A percentile compares a stretch with the other conserved stretches of the same genome.
Evolutionary conservation across 2,797 vertebrate genomes (phyloP).

Genomic region (Falco naumanni): DNA sequence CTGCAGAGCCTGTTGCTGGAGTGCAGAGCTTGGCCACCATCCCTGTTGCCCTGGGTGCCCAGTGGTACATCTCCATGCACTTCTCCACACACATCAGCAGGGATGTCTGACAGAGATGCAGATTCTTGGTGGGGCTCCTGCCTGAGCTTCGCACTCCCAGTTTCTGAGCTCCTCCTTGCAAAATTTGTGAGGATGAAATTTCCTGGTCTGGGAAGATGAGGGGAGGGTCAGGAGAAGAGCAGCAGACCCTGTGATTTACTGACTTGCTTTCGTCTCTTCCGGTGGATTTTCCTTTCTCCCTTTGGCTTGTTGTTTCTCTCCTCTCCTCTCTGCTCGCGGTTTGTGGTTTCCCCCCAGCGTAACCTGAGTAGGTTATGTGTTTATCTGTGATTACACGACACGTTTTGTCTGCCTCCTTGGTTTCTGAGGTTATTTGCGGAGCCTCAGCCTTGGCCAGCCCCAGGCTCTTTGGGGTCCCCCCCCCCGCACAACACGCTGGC

Average conservation of each 20-base stretch:
- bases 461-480: background rate
- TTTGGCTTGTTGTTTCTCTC: conserved; percentile 5
- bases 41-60: background rate
- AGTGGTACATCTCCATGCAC: background rate
- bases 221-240: background rate
- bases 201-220: background rate
- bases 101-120: background rate
- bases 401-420: background rate
- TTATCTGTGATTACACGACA: background rate
- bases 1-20: background rate
- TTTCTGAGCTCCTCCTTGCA: background rate
- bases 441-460: background rate
- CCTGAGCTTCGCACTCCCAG: background rate
- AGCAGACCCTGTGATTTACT: background rate
- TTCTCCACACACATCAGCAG: background rate
- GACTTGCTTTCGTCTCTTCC: background rate
- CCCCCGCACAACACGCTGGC: background rate
- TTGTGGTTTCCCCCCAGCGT: conserved; percentile 18
- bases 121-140: background rate
- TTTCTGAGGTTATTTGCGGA: conserved; percentile 33
- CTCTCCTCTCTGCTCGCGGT: conserved; percentile 25
- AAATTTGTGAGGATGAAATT: background rate
- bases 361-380: conserved; percentile 52
- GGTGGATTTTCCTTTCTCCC: background rate
- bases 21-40: background rate